These are phyloP conservation scores for Procambarus virginalis DNA, from an alignment of 1,140 invertebrate genomes.

Conservation along the genomic window DNA sequence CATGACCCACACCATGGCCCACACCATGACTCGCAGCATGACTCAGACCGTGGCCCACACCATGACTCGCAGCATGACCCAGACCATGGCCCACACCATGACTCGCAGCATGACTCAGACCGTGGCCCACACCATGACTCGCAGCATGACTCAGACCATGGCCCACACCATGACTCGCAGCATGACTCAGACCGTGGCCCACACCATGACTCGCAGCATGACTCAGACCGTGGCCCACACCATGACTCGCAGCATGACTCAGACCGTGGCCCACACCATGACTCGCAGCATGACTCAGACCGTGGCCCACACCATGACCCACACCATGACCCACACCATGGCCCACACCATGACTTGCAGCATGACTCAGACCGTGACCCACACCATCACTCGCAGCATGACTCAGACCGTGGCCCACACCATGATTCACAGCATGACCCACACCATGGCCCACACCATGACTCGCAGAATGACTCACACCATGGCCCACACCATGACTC, in stretches of 20 bases:
- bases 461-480: too few relatives aligned
- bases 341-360: not conserved
- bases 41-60: not conserved
- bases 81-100: not conserved
- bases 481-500: too few relatives aligned
- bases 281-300: too few relatives aligned
- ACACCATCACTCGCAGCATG: too few relatives aligned
- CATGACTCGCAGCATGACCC: not conserved
- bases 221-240: not conserved
- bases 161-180: not conserved
- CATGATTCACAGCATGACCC: not conserved
- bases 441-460: not conserved
- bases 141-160: not conserved
- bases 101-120: not conserved
- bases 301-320: not conserved
- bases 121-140: not conserved
- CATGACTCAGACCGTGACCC: too few relatives aligned
- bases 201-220: not conserved
- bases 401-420: too few relatives aligned
- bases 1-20: not conserved
- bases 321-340: not conserved
- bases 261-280: not conserved
- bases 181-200: not conserved
- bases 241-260: not conserved
- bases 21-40: too few relatives aligned